Percentiles rank a stretch among this genome's conserved stretches.
Conservation (phyloP, 2,113 vertebrate genomes). For the Hiodon tergisus region DNA sequence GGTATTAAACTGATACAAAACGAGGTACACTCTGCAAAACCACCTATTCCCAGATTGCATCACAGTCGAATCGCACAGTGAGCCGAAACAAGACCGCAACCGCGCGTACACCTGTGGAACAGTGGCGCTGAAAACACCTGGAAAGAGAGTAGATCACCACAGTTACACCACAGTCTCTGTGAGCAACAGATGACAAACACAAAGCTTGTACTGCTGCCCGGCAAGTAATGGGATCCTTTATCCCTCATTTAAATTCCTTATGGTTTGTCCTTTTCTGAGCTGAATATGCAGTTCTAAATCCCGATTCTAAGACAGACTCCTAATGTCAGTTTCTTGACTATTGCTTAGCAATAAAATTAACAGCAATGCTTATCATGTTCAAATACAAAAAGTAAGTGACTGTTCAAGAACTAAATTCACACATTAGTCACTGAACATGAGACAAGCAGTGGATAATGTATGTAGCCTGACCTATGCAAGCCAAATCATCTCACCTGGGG, state of each 20-base stretch:
- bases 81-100: constrained; percentile 31
- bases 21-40: constrained; percentile 26
- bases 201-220: neutral
- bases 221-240: too few relatives aligned
- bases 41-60: constrained; percentile 27
- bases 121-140: constrained; percentile 38
- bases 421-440: neutral
- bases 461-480: constrained; percentile 28
- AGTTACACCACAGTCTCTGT: constrained; percentile 19
- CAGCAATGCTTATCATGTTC: too few relatives aligned
- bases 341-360: too few relatives aligned
- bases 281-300: too few relatives aligned
- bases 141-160: constrained; percentile 43
- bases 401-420: too few relatives aligned
- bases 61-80: constrained; percentile 24
- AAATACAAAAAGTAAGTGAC: too few relatives aligned
- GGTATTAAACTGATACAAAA: constrained; percentile 12
- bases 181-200: constrained; percentile 4
- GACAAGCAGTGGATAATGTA: constrained; percentile 15
- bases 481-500: constrained; percentile 56
- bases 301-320: too few relatives aligned
- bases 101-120: constrained; percentile 32
- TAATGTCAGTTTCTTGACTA: too few relatives aligned
- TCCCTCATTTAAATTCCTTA: too few relatives aligned
- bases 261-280: too few relatives aligned